Percentiles rank a stretch among this genome's conserved stretches.
phyloP scores from a whole-genome alignment of 2,113 vertebrate species.

The Hypocryptadius cinnamomeus region DNA sequence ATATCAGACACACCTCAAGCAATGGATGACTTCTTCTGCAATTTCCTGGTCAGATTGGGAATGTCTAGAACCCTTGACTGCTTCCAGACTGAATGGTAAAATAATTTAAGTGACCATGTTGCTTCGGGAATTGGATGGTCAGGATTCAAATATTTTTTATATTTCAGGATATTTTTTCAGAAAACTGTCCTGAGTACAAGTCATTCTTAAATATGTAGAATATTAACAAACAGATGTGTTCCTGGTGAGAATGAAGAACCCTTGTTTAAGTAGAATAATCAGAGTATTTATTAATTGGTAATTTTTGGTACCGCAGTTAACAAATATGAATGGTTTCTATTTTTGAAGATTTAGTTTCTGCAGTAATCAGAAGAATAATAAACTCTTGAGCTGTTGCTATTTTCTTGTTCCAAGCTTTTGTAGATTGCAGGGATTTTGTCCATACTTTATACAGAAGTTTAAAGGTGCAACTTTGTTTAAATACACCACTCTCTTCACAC shows the following conservation, averaged over 20 bases:
- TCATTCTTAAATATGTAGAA: not conserved
- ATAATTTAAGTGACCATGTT: not conserved
- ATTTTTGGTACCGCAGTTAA: not conserved
- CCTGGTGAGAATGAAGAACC: not conserved
- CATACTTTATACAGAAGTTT: not conserved
- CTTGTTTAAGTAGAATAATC: not conserved
- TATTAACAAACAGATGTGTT: not conserved
- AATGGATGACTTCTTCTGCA: slow-evolving; percentile 83
- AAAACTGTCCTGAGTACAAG: not conserved
- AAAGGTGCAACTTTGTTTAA: not conserved
- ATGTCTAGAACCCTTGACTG: slow-evolving; percentile 87
- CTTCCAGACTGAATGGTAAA: slow-evolving; percentile 90
- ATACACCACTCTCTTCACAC: not conserved
- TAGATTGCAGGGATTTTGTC: not conserved
- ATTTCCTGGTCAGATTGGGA: slow-evolving; percentile 81
- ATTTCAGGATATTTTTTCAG: not conserved
- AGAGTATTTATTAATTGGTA: not conserved
- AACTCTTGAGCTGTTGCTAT: not conserved
- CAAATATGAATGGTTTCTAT: not conserved
- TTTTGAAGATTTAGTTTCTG: not conserved
- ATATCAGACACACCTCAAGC: slow-evolving; percentile 59
- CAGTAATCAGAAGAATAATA: not conserved
- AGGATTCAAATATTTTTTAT: not conserved
- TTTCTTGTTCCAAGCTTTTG: not conserved
- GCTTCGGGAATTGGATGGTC: not conserved